Base-by-base conservation (phyloP, 1,140 invertebrate genomes). In the Drosophila orena region DNA sequence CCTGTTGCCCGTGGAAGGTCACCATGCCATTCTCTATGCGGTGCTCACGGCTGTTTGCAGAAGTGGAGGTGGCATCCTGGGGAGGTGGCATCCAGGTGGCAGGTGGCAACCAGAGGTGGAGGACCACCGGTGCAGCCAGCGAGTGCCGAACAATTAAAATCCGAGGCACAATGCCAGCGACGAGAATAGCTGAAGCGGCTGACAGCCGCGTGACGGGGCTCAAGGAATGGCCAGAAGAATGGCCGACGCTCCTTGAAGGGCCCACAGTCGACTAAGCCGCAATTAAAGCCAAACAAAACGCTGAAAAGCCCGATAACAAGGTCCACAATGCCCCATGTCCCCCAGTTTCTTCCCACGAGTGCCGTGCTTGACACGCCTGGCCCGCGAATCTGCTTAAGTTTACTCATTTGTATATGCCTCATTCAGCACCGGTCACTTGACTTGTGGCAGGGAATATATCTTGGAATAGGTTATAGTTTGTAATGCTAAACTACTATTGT, bases 161-260 rank as follows among this genome's bases (percentile, higher is more conserved):
- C 59, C 37, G 15, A 43, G 44, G 49, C 56, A 81, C 78, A 80
- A 80, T 72, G 65, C 35, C 78, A 81, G 46, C 59, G 77, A 49
- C 62, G 66, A 78, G 79, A 79, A 83, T 78, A 83, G 79, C 56
- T 66, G 46, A 68, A 68, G 62, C 62, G 22, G 40, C 66, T 70
- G 66, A 70, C 64, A 70, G 37, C 64, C 52, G 53, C 68, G 66
- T 55, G 49, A 70, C 66, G 35, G 60, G 64, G 20, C 46, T 52
- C 14, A 52, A 20, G 56, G 62, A 68, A 70, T 70, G 42, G 52
- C 50, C 24, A 70, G 66, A 47, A 70, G 64, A 69, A 70, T 69
- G 43, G 64, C 43, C 65, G 68, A 70, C 50, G 69, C 68, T 70
- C 68, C 68, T 70, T 70, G 11, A 57, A 70, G 49, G 66, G 22